Base-by-base conservation (phyloP, 2,113 vertebrate genomes). In the Calcarius ornatus region DNA sequence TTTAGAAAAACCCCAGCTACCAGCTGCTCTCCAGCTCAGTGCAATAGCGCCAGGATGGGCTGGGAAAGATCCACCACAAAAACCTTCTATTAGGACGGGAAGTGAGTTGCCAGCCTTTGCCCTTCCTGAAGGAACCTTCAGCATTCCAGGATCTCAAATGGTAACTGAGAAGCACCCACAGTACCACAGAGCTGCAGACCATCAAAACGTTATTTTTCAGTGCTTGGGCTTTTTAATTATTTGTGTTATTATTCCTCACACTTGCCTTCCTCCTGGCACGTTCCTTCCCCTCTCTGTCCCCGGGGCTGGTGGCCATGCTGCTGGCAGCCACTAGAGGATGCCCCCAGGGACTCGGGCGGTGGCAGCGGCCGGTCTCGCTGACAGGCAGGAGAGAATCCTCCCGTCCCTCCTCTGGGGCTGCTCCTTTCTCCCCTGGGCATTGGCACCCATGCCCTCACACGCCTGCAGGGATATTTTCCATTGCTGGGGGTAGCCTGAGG, bases 281-380 rank as follows among this genome's bases (percentile, higher is more conserved):
- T 64, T 27, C 18, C 61, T 31, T 50, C 15, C 2, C 47, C 17
- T 28, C 21, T 27, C 17, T 31, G 37, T 48, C 2, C 42, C 19
- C 25, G 0, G n/a, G 50, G 15, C 4, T 15, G 51, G 10, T 11
- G 28, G 3, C 68, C 59, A 6, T n/a, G n/a, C 89, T 68, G 43
- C 80, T 56, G 53, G 80, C 71, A 78, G 79, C 81, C 82, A 27
- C 94, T 83, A 80, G 85, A 70, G 85, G 91, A 76, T 94, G 75
- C 35, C 47, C 25, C 63, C 63, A 40, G 45, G 42, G 45, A 8
- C 7, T 15, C 3, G 5, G 15, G 42, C 19, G 23, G 43, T 2
- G 27, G 23, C 27, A 45, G 33, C 35, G 27, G 33, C 31, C 15
- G 35, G 12, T 30, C 22, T 1, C 22, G 2, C 4, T 14, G 40